These are phyloP conservation scores for Microcebus lehilahytsara DNA, from an alignment of 2,113 vertebrate genomes.

Conservation along the genomic window DNA sequence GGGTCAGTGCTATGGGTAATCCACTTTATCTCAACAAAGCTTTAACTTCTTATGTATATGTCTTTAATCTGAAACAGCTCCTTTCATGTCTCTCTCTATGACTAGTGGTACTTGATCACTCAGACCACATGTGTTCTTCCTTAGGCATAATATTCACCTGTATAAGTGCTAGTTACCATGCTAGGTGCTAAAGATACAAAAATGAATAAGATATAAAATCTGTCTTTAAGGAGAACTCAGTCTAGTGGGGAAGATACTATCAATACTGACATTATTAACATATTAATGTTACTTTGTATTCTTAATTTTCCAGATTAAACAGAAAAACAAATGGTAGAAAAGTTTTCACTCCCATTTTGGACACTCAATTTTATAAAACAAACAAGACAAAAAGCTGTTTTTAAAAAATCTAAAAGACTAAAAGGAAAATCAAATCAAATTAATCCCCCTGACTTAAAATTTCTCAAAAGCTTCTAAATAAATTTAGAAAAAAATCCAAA, in stretches of 20 bases:
- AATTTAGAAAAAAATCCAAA: constrained; percentile 41
- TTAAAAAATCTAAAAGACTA: background rate
- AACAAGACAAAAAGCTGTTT: background rate
- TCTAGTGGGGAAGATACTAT: background rate
- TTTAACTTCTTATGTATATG: background rate
- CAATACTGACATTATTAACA: background rate
- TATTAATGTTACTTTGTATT: constrained; percentile 18
- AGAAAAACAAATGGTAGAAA: background rate
- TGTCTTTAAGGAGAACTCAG: background rate
- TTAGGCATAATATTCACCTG: background rate
- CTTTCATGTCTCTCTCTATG: background rate
- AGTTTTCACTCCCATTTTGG: background rate
- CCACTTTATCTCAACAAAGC: background rate
- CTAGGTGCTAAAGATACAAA: background rate
- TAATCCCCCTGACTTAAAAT: background rate
- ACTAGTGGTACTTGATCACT: background rate
- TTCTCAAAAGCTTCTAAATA: background rate
- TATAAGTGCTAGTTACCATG: background rate
- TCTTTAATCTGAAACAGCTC: background rate
- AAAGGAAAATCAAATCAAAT: background rate
- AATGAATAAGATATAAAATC: background rate
- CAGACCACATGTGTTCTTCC: background rate
- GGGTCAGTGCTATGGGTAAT: background rate
- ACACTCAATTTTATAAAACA: constrained; percentile 20
- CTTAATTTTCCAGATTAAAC: constrained; percentile 8